phyloP scores from a whole-genome alignment of 2,888 invertebrate genomes.

The Agrilus cyanescens region DNA sequence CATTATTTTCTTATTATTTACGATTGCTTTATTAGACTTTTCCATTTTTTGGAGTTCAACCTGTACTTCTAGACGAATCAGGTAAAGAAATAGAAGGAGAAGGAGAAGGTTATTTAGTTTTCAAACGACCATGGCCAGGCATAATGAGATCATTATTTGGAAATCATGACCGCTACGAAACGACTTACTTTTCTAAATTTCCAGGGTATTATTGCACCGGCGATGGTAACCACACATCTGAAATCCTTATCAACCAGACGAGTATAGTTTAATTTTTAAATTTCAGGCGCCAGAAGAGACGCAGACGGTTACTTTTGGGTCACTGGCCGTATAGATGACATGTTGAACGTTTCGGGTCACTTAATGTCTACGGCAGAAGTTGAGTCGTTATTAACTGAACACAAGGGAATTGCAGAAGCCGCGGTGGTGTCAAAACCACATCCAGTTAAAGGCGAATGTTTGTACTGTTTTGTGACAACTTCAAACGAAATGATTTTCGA shows the following conservation, averaged over 20 bases:
- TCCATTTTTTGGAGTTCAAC: slow-evolving; percentile 95
- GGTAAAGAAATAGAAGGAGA: slow-evolving; percentile 76
- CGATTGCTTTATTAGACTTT: slow-evolving; percentile 51
- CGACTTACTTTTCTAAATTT: slow-evolving; percentile 91
- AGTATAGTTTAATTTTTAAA: slow-evolving; percentile 8
- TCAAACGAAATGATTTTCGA: slow-evolving; percentile 62
- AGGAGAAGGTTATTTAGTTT: slow-evolving; percentile 91
- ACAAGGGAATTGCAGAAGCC: slow-evolving; percentile 76
- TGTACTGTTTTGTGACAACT: slow-evolving; percentile 95
- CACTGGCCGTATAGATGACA: slow-evolving; percentile 94
- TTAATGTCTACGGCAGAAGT: slow-evolving; percentile 95
- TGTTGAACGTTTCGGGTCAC: slow-evolving; percentile 98
- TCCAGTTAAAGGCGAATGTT: slow-evolving; percentile 89
- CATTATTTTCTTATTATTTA: neutral
- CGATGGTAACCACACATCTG: slow-evolving; percentile 55
- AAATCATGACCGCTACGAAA: slow-evolving; percentile 81
- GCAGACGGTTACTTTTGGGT: slow-evolving; percentile 93
- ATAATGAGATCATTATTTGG: slow-evolving; percentile 92
- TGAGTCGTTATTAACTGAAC: slow-evolving; percentile 70
- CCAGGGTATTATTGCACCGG: slow-evolving; percentile 97
- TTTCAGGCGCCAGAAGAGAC: slow-evolving; percentile 76
- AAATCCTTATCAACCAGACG: neutral
- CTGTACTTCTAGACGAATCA: slow-evolving; percentile 75
- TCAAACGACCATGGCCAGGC: slow-evolving; percentile 94
- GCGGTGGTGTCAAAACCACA: slow-evolving; percentile 95